Percentiles rank a stretch among this genome's conserved stretches.
These are phyloP conservation scores for Eolophus roseicapilla DNA, from an alignment of 2,113 vertebrate genomes.

Conservation along the genomic window DNA sequence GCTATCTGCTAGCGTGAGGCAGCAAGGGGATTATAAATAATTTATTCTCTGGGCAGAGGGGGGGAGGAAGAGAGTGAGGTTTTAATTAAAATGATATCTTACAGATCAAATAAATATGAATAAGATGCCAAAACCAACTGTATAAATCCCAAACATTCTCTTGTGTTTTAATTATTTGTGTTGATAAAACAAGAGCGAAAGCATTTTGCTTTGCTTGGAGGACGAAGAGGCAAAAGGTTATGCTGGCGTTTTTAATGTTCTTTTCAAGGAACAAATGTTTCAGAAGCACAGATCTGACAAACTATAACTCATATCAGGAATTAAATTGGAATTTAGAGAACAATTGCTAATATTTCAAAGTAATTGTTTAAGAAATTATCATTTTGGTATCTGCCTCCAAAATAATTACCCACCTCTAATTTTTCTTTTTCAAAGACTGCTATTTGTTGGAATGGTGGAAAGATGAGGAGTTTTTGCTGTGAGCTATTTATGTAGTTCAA, in stretches of 20 bases:
- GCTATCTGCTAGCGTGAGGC: background rate
- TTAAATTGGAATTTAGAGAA: slow-evolving; percentile 60
- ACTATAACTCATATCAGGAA: slow-evolving; percentile 52
- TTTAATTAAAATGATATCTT: slow-evolving; percentile 61
- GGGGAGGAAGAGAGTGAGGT: background rate
- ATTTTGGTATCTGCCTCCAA: slow-evolving; percentile 56
- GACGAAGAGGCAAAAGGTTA: slow-evolving; percentile 32
- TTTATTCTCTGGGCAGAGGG: background rate
- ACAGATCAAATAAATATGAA: slow-evolving; percentile 67
- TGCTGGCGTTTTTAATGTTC: slow-evolving; percentile 20
- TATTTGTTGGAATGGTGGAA: slow-evolving; percentile 24
- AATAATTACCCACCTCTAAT: slow-evolving; percentile 59
- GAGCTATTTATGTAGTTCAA: slow-evolving; percentile 54
- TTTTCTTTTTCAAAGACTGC: slow-evolving; percentile 56
- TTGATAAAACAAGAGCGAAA: slow-evolving; percentile 26
- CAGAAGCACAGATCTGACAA: slow-evolving; percentile 46
- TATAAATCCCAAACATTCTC: slow-evolving; percentile 52
- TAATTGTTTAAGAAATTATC: slow-evolving; percentile 65
- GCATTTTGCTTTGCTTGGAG: background rate
- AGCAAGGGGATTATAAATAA: background rate
- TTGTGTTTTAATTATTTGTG: slow-evolving; percentile 62
- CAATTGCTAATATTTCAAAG: slow-evolving; percentile 64
- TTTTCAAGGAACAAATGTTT: slow-evolving; percentile 43
- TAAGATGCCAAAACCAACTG: slow-evolving; percentile 49
- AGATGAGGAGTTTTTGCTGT: slow-evolving; percentile 42